Conservation (phyloP, 2,797 vertebrate species). For the Lepus oiostolus region DNA sequence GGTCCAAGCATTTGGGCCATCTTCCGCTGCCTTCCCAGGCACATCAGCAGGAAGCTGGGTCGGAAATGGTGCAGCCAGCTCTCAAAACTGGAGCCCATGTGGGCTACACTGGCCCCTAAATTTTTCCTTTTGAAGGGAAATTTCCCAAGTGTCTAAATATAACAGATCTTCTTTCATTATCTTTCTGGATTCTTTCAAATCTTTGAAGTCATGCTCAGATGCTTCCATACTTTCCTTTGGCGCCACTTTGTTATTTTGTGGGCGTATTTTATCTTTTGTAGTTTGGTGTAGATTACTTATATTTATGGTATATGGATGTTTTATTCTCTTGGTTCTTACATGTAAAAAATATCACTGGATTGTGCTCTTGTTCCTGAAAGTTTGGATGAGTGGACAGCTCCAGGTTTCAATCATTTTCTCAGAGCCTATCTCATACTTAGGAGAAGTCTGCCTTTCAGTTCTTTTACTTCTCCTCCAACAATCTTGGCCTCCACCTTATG, state of each 20-base stretch:
- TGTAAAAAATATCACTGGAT: not conserved
- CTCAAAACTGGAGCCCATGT: too few relatives aligned
- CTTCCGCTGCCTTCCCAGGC: too few relatives aligned
- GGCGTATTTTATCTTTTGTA: conserved; percentile 14
- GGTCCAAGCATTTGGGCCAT: too few relatives aligned
- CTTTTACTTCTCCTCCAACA: not conserved
- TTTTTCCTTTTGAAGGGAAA: conserved; percentile 18
- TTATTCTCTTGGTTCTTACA: not conserved
- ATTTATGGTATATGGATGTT: not conserved
- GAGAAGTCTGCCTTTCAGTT: not conserved
- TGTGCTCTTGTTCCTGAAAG: not conserved
- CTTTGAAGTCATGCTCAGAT: not conserved
- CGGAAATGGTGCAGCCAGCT: too few relatives aligned
- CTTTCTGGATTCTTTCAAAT: not conserved
- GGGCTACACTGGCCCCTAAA: not conserved
- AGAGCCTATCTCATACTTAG: not conserved
- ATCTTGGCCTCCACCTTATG: not conserved
- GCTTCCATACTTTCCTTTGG: not conserved
- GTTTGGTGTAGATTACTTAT: not conserved
- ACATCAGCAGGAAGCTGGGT: too few relatives aligned
- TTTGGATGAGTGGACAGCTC: not conserved
- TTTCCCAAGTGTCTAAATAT: not conserved
- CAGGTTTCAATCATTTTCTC: conserved; percentile 8
- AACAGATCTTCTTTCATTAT: not conserved
- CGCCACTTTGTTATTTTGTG: not conserved